Base-by-base conservation (phyloP, 2,797 vertebrate genomes). In the Leptoclinus maculatus region DNA sequence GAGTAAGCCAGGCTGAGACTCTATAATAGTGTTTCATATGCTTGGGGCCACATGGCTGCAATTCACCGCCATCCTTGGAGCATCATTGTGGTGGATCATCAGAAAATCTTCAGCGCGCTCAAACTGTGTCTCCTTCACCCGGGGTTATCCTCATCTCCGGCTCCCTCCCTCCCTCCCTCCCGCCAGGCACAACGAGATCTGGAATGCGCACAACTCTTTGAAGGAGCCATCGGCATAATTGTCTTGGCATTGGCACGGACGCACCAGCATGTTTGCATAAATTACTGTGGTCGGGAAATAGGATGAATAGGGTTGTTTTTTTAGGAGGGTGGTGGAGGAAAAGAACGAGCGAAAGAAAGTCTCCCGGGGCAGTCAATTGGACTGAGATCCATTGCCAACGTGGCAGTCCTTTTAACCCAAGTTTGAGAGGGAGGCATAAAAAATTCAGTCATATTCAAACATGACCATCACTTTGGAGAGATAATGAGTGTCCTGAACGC, bases 361-460 rank as follows among this genome's bases (percentile, higher is more conserved):
- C 84, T 83, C 45, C 78, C 75, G 70, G 70, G 66, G 64, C 71
- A 66, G 43, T 65, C 81, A 81, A 87, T 85, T 87, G 79, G 80
- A 84, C 34, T 12, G 66, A 83, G 78, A 83, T 84, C 80, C 78
- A 82, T 71, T 66, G 66, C 71, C 74, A 71, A 49, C 56, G 68
- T 36, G 5, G 54, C 29, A 45, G 25, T 74, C 62, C 74, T 83
- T 86, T 79, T 64, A 82, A 85, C 68, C 66, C 41, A 21, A 45
- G 74, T 66, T 71, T 84, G 76, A 78, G 84, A 63, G 65, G 68
- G 62, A 83, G 73, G 51, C 78, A 82, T 88, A 73, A 86, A 91
- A 91, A 86, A 93, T 92, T 68, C 82, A 93, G 85, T 84, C 85
- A 89, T 92, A 89, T 93, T 91, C 87, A 92, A 92, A 92, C 80